phyloP scores from a whole-genome alignment of 2,113 vertebrate species.

The Seriola aureovittata region DNA sequence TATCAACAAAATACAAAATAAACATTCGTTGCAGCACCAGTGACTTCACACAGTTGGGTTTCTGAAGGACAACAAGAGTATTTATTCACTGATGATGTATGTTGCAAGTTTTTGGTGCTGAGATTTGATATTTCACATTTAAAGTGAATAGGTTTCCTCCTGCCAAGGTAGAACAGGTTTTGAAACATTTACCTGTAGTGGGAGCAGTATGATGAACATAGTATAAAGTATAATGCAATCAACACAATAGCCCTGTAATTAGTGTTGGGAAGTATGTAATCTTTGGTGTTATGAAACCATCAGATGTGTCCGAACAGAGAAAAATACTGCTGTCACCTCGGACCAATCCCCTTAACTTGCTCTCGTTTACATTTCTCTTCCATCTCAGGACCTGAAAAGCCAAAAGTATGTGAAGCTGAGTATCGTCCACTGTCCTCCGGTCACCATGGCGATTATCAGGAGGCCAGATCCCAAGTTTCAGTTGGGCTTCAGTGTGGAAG shows the following conservation, averaged over 20 bases:
- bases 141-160: too few species aligned
- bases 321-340: not conserved
- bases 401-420: constrained; percentile 89
- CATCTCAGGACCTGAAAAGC: constrained; percentile 89
- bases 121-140: too few species aligned
- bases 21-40: not conserved
- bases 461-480: constrained; percentile 92
- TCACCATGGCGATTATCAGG: constrained; percentile 94
- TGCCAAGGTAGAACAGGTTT: too few species aligned
- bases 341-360: not conserved
- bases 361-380: constrained; percentile 8
- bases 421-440: constrained; percentile 95
- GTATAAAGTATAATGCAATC: too few species aligned
- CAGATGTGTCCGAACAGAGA: too few species aligned
- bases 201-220: too few species aligned
- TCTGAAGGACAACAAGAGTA: not conserved
- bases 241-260: too few species aligned
- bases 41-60: not conserved
- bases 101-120: not conserved
- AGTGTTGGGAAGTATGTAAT: too few species aligned
- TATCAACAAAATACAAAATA: too few species aligned
- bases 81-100: not conserved
- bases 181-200: too few species aligned
- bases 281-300: too few species aligned
- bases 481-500: constrained; percentile 96